These are phyloP conservation scores for Chymomyza procnemis DNA, from an alignment of 2,888 invertebrate species.

Conservation along the genomic window DNA sequence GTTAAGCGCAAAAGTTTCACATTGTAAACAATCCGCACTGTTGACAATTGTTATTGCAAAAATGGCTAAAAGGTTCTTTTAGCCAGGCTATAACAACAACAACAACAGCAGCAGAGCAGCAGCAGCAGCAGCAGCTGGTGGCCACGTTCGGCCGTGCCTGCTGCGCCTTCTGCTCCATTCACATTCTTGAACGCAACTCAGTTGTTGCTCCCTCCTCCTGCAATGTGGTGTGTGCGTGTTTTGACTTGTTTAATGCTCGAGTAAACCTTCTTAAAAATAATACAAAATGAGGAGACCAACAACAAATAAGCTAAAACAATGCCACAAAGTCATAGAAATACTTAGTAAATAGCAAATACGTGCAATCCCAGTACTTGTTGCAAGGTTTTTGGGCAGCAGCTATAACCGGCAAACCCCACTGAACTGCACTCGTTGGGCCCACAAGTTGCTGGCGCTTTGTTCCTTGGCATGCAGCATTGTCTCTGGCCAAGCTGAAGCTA, in stretches of 20 bases:
- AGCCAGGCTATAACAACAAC: background rate
- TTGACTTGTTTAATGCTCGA: constrained; percentile 71
- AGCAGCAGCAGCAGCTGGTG: background rate
- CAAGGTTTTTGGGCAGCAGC: constrained; percentile 13
- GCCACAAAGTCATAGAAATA: constrained; percentile 59
- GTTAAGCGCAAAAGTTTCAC: constrained; percentile 21
- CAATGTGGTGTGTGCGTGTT: constrained; percentile 37
- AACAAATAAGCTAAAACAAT: constrained; percentile 39
- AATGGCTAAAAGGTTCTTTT: background rate
- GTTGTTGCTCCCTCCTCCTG: background rate
- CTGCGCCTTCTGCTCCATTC: background rate
- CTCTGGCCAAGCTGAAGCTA: background rate
- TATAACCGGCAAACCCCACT: background rate
- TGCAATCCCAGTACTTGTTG: constrained; percentile 59
- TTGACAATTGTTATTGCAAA: constrained; percentile 59
- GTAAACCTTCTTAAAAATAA: constrained; percentile 55
- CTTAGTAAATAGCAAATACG: constrained; percentile 66
- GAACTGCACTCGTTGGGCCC: background rate
- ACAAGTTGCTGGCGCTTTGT: background rate
- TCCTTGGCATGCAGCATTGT: background rate
- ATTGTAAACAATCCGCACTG: constrained; percentile 28
- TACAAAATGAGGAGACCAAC: background rate
- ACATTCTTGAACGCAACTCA: background rate
- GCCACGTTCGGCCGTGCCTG: background rate
- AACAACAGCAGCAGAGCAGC: background rate